These are phyloP conservation scores for Rhinopomastus cyanomelas DNA, from an alignment of 2,113 vertebrate species.

Conservation along the genomic window DNA sequence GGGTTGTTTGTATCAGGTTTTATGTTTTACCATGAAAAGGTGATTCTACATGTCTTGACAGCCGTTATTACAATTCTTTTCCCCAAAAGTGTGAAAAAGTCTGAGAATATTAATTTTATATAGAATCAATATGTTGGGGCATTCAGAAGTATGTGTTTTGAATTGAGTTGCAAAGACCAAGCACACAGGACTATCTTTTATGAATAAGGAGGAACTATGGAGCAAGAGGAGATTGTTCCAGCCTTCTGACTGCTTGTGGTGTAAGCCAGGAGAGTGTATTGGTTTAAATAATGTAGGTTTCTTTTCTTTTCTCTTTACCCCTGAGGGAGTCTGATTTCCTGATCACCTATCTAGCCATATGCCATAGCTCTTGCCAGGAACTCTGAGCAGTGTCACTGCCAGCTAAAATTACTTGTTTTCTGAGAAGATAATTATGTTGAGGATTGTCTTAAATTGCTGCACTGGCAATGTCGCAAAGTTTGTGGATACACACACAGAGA, in stretches of 20 bases:
- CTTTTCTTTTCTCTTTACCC: constrained; percentile 10
- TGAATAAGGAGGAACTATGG: background rate
- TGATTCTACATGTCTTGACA: background rate
- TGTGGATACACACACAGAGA: background rate
- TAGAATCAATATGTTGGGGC: background rate
- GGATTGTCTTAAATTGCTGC: constrained; percentile 18
- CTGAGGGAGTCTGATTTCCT: constrained; percentile 53
- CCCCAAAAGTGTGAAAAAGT: background rate
- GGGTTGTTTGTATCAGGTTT: background rate
- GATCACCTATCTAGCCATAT: constrained; percentile 48
- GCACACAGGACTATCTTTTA: background rate
- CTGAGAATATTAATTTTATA: background rate
- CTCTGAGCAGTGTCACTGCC: constrained; percentile 6
- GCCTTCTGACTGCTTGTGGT: background rate
- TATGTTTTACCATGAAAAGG: background rate
- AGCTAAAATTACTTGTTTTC: constrained; percentile 59
- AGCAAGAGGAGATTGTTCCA: background rate
- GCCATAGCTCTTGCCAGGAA: constrained; percentile 24
- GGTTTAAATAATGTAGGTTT: constrained; percentile 32
- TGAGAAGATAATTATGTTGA: constrained; percentile 15
- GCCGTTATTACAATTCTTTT: background rate
- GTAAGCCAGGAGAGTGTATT: background rate
- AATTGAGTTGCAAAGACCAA: background rate
- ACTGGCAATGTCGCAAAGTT: background rate
- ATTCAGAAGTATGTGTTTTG: background rate